Base-by-base conservation (phyloP, 2,888 invertebrate species). In the Acrobeloides nanus region DNA sequence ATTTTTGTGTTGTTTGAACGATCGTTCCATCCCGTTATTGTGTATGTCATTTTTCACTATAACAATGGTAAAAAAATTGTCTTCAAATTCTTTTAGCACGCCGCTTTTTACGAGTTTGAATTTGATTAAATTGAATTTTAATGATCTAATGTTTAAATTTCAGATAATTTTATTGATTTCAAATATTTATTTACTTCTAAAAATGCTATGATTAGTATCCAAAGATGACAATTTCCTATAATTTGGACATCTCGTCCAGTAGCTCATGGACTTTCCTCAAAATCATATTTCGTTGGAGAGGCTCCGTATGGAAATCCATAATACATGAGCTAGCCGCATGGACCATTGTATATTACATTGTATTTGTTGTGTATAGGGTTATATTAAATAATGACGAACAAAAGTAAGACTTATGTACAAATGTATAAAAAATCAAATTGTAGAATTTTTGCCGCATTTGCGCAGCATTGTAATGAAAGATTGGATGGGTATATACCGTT, bases 301-400 rank as follows among this genome's bases (percentile, higher is more conserved):
- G 55, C n/a, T 59, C 58, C 8, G 51, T 55, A 33, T 55, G 55
- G 55, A 55, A 68, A 62, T 62, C 65, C 10, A 67, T 68, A 1
- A 46, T 56, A n/a, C 51, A 55, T 8, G 68, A 68, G 48, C 38
- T 68, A 6, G 25, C 51, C 6, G 51, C 54, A 12, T 68, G 68
- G 68, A 58, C 64, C 3, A 32, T 45, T 1, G 35, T 49, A 15
- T 68, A 66, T 44, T 58, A 66, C n/a, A 15, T 61, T 20, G 61
- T 68, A 34, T 59, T 61, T 33, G 55, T 56, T 33, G 38, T 64
- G 38, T 66, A 66, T 51, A 53, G 66, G 38, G 60, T 59, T 34
- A 35, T 55, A 6, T 38, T 66, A 26, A 48, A 51, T 10, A 51
- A 51, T 31, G 31, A 53, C 2, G 57, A 64, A 29, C 59, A 62